phyloP scores from a whole-genome alignment of 2,888 invertebrate species.

The Calephelis perditalis region DNA sequence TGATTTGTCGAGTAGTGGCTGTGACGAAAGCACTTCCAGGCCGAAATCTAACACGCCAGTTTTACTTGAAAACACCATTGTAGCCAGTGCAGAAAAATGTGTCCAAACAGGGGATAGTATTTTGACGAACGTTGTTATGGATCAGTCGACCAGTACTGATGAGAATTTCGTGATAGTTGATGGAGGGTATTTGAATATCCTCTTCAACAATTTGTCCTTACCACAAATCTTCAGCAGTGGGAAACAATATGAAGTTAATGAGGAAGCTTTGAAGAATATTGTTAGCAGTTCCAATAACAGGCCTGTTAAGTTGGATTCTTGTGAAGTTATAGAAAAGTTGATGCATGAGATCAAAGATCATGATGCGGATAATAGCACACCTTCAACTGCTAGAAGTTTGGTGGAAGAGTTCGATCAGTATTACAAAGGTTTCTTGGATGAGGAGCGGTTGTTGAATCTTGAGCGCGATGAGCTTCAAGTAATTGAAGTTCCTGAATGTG shows the following conservation, averaged over 20 bases:
- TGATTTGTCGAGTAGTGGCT: conserved; percentile 64
- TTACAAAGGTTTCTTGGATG: conserved; percentile 49
- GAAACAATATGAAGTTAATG: conserved; percentile 68
- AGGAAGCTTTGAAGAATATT: conserved; percentile 59
- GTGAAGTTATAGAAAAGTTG: conserved; percentile 46
- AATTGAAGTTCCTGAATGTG: not conserved
- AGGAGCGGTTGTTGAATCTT: conserved; percentile 36
- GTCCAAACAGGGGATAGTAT: conserved; percentile 55
- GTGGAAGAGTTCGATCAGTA: conserved; percentile 66
- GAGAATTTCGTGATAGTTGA: conserved; percentile 61
- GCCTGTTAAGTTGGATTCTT: conserved; percentile 37
- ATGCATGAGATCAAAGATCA: conserved; percentile 52
- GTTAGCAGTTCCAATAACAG: conserved; percentile 49
- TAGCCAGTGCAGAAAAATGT: conserved; percentile 52
- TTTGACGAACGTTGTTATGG: conserved; percentile 27
- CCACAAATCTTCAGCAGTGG: conserved; percentile 63
- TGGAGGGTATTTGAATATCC: conserved; percentile 63
- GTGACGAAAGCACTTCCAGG: conserved; percentile 48
- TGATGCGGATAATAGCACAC: conserved; percentile 48
- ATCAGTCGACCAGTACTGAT: conserved; percentile 42
- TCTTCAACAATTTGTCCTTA: conserved; percentile 56
- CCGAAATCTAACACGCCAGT: conserved; percentile 28
- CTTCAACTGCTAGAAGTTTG: conserved; percentile 65
- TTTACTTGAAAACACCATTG: conserved; percentile 20
- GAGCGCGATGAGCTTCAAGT: conserved; percentile 28